Base-by-base conservation (phyloP, 2,797 vertebrate species). In the Syngnathus rostellatus region DNA sequence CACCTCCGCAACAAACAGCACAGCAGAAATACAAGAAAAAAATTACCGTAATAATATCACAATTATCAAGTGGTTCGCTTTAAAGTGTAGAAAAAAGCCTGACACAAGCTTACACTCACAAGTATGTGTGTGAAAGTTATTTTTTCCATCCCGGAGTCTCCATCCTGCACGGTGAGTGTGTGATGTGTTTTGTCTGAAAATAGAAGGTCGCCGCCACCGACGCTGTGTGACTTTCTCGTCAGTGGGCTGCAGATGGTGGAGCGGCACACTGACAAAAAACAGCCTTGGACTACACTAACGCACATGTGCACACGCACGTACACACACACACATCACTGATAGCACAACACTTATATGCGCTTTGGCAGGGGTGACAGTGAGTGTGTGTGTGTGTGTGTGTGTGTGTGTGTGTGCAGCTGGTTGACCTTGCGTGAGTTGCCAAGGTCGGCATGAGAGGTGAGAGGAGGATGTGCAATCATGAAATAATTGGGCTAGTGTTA, bases 151-250 rank as follows among this genome's bases (percentile, higher is more conserved):
- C 78, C 72, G 69, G 57, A 68, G 81, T 86, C 85, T 88, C 87
- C 85, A 81, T 88, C 89, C 86, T 88, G 88, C 79, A 77, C 78
- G 82, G 83, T 76, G 81, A 67, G 74, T 76, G 81, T 68, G 74
- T 74, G 60, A 65, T 77, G 77, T 97, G 91, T 96, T 97, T 89
- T 94, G 94, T 92, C 95, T 97, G 86, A 87, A 68, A 78, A 60
- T 76, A 89, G 93, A 96, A 95, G 93, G 94, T 92, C 89, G 31
- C 31, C 31, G 86, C 77, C 91, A 17, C 14, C 17, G 80, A 89
- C 87, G 84, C 89, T 86, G 90, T 91, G 90, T 90, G 86, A 83
- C 89, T 91, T 90, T 88, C 48, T 85, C 84, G 89, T 89, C 89
- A 93, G 91, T 94, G 91, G 91, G 90, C 90, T 88, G 91, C 92